phyloP scores from a whole-genome alignment of 1,140 invertebrate genomes.

The Rhynchophorus ferrugineus region DNA sequence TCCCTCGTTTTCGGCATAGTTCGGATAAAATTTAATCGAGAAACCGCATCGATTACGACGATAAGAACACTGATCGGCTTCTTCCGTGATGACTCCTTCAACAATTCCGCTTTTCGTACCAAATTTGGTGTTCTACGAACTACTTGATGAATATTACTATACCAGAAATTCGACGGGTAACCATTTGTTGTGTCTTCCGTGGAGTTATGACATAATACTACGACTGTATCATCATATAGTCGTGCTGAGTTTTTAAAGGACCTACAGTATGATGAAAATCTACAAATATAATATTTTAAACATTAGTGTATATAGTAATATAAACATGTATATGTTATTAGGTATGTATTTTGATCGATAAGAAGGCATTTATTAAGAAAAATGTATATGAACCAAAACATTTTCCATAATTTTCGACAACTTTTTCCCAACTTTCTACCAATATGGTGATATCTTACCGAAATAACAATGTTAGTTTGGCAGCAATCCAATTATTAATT shows the following conservation, averaged over 20 bases:
- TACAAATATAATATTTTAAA: too few relatives aligned
- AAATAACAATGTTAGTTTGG: too few relatives aligned
- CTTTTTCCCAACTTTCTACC: too few relatives aligned
- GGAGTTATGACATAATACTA: constrained; percentile 41
- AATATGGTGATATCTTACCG: too few relatives aligned
- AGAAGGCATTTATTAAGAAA: too few relatives aligned
- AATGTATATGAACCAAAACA: too few relatives aligned
- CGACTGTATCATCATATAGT: constrained; percentile 39
- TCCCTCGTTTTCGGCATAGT: constrained; percentile 66
- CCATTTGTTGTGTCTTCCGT: constrained; percentile 18
- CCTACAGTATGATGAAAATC: constrained; percentile 41
- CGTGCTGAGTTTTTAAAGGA: constrained; percentile 39
- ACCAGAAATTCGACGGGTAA: constrained; percentile 29
- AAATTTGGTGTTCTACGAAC: constrained; percentile 33
- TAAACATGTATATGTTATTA: too few relatives aligned
- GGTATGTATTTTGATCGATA: too few relatives aligned
- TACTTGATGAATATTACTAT: constrained; percentile 47
- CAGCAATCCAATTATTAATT: too few relatives aligned
- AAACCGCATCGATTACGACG: constrained; percentile 76
- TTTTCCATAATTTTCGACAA: too few relatives aligned
- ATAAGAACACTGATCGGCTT: constrained; percentile 58
- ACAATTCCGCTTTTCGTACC: constrained; percentile 25
- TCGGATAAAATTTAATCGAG: constrained; percentile 67
- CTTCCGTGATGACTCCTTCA: constrained; percentile 4
- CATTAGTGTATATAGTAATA: too few relatives aligned